phyloP scores from a whole-genome alignment of 2,797 vertebrate species.

The Morelia viridis region DNA sequence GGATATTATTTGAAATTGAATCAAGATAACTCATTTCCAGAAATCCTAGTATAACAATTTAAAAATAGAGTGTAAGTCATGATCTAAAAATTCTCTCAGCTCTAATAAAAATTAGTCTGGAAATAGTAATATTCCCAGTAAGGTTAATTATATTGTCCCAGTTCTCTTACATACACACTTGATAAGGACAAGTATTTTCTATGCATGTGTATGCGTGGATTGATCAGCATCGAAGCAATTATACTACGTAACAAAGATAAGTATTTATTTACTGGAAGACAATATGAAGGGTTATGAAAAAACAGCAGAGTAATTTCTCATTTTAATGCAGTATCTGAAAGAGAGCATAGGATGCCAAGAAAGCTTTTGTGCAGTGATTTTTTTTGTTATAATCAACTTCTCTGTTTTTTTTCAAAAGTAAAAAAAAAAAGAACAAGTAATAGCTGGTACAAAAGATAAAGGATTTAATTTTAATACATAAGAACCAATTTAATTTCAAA shows the following conservation, averaged over 20 bases:
- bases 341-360: background rate
- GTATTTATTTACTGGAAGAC: background rate
- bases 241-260: background rate
- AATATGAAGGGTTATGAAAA: background rate
- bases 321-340: background rate
- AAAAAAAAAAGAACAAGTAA: slow-evolving; percentile 12
- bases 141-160: background rate
- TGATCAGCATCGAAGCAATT: background rate
- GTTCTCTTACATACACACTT: background rate
- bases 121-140: background rate
- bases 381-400: slow-evolving; percentile 4
- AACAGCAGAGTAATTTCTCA: background rate
- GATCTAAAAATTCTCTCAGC: background rate
- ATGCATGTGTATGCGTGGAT: background rate
- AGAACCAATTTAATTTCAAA: slow-evolving; percentile 7
- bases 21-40: background rate
- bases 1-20: background rate
- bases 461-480: background rate
- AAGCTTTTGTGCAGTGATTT: background rate
- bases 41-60: background rate
- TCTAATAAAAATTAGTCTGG: background rate
- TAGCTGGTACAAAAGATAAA: slow-evolving; percentile 19
- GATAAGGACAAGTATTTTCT: background rate
- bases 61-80: background rate
- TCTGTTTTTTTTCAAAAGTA: background rate